These are phyloP conservation scores for Lypha dubia DNA, from an alignment of 2,888 invertebrate genomes.

Conservation along the genomic window DNA sequence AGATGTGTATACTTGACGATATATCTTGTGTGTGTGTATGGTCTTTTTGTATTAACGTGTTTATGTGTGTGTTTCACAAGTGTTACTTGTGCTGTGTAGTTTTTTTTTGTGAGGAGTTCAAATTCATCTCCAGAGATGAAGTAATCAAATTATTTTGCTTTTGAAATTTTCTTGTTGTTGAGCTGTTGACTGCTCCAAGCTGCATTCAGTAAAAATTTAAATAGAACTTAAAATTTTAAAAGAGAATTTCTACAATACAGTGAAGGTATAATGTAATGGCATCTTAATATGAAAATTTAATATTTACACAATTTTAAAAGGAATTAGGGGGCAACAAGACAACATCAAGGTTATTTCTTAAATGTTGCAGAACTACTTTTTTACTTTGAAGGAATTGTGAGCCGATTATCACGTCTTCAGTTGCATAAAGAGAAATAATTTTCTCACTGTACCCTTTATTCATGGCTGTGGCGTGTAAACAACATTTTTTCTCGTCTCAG, in stretches of 20 bases:
- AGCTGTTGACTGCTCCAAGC: conserved; percentile 46
- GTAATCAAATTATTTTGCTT: conserved; percentile 73
- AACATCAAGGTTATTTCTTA: no score
- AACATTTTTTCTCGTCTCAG: neutral
- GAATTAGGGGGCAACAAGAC: no score
- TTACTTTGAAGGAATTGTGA: no score
- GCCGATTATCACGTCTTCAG: no score
- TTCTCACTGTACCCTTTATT: no score
- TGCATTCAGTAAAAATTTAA: conserved; percentile 11
- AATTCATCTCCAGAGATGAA: conserved; percentile 77
- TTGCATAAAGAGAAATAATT: no score
- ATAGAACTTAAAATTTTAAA: conserved; percentile 18
- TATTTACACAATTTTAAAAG: neutral
- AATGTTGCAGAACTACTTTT: no score
- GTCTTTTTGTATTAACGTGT: neutral
- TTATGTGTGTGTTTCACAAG: conserved; percentile 12
- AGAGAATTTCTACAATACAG: neutral
- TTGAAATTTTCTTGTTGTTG: conserved; percentile 24
- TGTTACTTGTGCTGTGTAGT: conserved; percentile 18
- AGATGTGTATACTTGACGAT: neutral
- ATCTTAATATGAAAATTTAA: neutral
- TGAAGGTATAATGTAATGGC: neutral
- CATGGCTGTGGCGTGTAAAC: no score
- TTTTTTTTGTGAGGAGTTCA: conserved; percentile 67
- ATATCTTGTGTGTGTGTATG: neutral